These are phyloP conservation scores for Puntigrus tetrazona DNA, from an alignment of 2,113 vertebrate genomes.

Conservation along the genomic window DNA sequence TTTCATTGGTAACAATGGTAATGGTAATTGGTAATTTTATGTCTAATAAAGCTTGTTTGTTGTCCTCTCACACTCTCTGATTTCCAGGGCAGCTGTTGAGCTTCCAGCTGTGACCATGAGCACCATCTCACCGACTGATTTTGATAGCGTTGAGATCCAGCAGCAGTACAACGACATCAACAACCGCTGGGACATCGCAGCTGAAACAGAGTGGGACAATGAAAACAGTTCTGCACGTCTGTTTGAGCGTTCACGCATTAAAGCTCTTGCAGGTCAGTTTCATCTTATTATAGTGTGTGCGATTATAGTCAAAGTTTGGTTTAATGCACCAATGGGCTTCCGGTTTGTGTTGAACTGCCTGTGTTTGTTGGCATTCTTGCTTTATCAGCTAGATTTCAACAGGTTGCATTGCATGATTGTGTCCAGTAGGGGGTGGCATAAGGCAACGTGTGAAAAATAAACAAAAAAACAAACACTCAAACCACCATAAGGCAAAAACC, in stretches of 20 bases:
- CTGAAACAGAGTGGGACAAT: conserved; percentile 91
- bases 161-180: conserved; percentile 96
- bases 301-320: background rate
- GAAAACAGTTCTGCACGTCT: conserved; percentile 93
- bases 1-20: background rate
- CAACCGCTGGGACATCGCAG: conserved; percentile 91
- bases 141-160: conserved; percentile 93
- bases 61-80: background rate
- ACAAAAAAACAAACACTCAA: background rate
- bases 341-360: background rate
- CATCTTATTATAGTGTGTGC: background rate
- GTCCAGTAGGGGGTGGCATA: conserved; percentile 75
- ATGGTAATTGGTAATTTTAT: no score
- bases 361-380: background rate
- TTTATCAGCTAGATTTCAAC: conserved; percentile 10
- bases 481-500: background rate
- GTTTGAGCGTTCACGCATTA: conserved; percentile 92
- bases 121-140: conserved; percentile 90
- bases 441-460: background rate
- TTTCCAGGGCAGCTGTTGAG: conserved; percentile 53
- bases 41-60: background rate
- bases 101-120: conserved; percentile 80
- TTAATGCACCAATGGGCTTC: background rate
- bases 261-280: conserved; percentile 86
- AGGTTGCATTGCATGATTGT: conserved; percentile 61